Evolutionary conservation across 2,888 invertebrate species (phyloP), one percentile per base, ranked within the genome.

Genomic region (Cinara cedri): DNA sequence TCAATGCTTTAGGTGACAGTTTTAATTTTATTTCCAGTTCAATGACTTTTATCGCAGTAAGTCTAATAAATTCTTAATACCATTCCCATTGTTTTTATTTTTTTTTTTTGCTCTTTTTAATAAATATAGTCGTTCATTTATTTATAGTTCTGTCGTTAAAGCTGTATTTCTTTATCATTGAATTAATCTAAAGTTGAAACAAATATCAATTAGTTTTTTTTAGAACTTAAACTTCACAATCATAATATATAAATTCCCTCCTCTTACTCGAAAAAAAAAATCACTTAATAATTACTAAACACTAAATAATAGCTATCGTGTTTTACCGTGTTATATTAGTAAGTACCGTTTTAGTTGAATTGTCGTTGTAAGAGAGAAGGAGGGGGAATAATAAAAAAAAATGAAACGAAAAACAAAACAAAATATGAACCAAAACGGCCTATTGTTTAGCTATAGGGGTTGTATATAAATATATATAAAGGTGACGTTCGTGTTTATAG

Each of bases 401-500:
- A 10, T 49, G 24, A n/a, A 60, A 60, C 13, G 14, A 57, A 26
- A 65, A 65, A 44, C 21, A 42, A 21, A 57, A 57, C 21, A 60
- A 60, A 60, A 60, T 60, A 49, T 68, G 51, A 55, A 71, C 71
- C 10, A 55, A 68, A 72, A 46, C 71, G 13, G 63, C 51, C 63
- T 65, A 60, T 72, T 71, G 54, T 60, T 72, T 60, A 60, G 34
- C 6, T 6, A 6, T 57, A 72, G 3, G 44, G 24, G 44, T n/a
- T n/a, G 42, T 46, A 4, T 66, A n/a, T 1, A 54, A n/a, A 34
- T n/a, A 54, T 34, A 34, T 6, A 16, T 9, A 44, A 24, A 65
- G 54, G 66, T 57, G 66, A 68, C 76, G 76, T 76, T 76, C 66
- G 76, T 76, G 76, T 76, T 76, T 76, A 76, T 57, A 19, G 76